Base-by-base conservation (phyloP, 2,113 vertebrate genomes). In the Amphiprion percula region DNA sequence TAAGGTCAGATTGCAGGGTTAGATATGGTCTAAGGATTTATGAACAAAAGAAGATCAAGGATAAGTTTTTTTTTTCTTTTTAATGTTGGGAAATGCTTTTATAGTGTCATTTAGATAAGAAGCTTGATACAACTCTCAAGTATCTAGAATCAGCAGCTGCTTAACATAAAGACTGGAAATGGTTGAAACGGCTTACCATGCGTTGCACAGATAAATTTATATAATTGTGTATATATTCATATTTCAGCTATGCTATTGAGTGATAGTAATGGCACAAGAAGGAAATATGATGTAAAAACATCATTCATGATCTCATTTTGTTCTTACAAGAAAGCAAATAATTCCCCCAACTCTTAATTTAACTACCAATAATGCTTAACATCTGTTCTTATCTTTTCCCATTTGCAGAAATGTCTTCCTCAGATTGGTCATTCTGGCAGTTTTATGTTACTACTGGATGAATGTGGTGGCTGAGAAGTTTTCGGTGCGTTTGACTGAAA, bases 391-490 rank as follows among this genome's bases (percentile, higher is more conserved):
- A 1, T 66, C 19, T 64, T 61, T 70, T 71, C 53, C 46, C 75
- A 47, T 46, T 64, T 89, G 19, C 37, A 99, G 98, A 91, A 97
- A 96, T 80, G 91, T 95, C n/a, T 37, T 97, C 15, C 94, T 99
- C 87, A 98, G 96, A 91, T 95, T 99, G 60, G 96, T 96, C 4
- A 89, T 98, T 68, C 68, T 98, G 83, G 97, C 94, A n/a, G 95
- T 99, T 83, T 90, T 99, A 44, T 99, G 97, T 87, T 96, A 97
- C 87, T 96, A 97, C 75, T 99, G 98, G 98, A 93, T 99, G 83
- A 82, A 92, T 3, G 15, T 77, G 1, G 94, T 97, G 83, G 84
- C 97, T 1, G 0, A 28, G 0, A 68, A 23, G 0, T 83, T 81
- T 77, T 54, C 72, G 33, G 93, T 94, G 91, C 4, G 83, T 89